phyloP scores from a whole-genome alignment of 2,797 vertebrate species.

The Rhynchotus rufescens region DNA sequence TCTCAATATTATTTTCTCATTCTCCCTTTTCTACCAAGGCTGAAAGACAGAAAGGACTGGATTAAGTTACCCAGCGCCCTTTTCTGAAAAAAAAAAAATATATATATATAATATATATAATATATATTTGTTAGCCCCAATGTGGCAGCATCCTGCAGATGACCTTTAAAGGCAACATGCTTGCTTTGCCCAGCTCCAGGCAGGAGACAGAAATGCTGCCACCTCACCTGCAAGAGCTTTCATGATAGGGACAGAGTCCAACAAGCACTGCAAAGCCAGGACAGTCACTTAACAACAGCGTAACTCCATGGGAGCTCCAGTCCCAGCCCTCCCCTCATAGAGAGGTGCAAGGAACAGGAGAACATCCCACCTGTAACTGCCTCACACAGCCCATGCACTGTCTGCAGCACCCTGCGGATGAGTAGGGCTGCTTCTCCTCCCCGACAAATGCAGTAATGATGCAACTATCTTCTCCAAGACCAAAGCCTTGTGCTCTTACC shows the following conservation, averaged over 20 bases:
- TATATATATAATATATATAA: too few species aligned
- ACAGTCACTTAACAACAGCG: not conserved
- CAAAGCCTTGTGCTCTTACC: not conserved
- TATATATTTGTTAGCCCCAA: not conserved
- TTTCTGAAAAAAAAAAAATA: not conserved
- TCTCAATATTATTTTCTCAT: not conserved
- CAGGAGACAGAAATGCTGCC: not conserved
- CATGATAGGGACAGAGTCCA: not conserved
- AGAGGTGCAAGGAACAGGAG: not conserved
- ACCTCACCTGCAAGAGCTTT: not conserved
- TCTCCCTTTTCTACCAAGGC: not conserved
- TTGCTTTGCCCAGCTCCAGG: not conserved
- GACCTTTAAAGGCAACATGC: constrained; percentile 1
- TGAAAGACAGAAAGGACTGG: not conserved
- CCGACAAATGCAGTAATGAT: not conserved
- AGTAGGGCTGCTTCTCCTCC: not conserved
- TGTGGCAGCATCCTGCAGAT: not conserved
- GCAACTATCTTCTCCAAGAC: not conserved
- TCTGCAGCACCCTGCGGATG: not conserved
- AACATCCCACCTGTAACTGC: not conserved
- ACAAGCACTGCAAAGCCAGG: not conserved
- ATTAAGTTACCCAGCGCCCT: not conserved
- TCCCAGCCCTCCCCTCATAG: not conserved
- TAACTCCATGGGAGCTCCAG: not conserved
- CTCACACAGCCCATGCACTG: not conserved